phyloP scores from a whole-genome alignment of 2,888 invertebrate species.

The Yponomeuta sedellus region DNA sequence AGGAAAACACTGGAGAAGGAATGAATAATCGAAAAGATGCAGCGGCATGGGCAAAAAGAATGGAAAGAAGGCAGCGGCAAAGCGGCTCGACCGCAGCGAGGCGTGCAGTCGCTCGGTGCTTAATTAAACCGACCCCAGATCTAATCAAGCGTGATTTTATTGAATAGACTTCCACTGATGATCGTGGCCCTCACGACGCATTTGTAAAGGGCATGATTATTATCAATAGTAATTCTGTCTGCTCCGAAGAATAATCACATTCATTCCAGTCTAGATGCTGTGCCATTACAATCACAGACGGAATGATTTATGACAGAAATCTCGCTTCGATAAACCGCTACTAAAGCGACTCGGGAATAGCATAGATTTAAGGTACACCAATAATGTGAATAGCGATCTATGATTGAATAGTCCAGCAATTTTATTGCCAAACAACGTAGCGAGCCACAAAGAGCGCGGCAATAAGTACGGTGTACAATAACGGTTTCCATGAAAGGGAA shows the following conservation, averaged over 20 bases:
- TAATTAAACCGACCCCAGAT: conserved; percentile 61
- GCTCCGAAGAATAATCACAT: background rate
- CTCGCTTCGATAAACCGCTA: background rate
- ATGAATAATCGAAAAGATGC: conserved; percentile 37
- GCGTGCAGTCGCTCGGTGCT: conserved; percentile 30
- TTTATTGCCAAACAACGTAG: conserved; percentile 39
- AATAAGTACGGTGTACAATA: conserved; percentile 53
- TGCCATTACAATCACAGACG: background rate
- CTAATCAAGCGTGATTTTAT: conserved; percentile 67
- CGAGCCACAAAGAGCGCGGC: conserved; percentile 42
- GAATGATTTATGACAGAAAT: background rate
- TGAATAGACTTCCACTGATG: conserved; percentile 45
- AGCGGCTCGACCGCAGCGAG: conserved; percentile 52
- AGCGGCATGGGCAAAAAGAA: conserved; percentile 41
- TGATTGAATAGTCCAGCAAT: conserved; percentile 40
- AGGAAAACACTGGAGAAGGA: conserved; percentile 53
- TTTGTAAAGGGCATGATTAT: background rate
- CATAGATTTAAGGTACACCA: background rate
- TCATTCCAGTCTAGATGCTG: background rate
- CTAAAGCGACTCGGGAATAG: background rate
- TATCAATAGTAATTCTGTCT: background rate
- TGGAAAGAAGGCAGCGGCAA: conserved; percentile 26
- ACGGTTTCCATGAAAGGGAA: conserved; percentile 55
- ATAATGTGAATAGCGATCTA: conserved; percentile 17
- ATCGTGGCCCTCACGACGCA: conserved; percentile 24